A percentile compares a stretch with the other conserved stretches of the same genome.
phyloP scores from a whole-genome alignment of 2,113 vertebrate species.

The Sprattus sprattus region DNA sequence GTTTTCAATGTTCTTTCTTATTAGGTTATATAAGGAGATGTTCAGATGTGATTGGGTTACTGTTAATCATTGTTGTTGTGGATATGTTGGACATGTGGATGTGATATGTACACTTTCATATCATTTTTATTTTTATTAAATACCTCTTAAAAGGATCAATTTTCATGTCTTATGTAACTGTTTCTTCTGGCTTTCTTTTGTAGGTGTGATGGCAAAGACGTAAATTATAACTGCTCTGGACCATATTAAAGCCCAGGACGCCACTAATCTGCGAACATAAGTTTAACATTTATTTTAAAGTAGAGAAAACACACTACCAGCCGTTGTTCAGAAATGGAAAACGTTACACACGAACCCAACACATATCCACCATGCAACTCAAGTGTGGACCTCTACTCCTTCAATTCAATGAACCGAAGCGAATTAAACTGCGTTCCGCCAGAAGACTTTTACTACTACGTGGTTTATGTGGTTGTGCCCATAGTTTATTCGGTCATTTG shows the following conservation, averaged over 20 bases:
- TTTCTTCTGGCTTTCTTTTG: not conserved
- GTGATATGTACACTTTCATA: too few relatives aligned
- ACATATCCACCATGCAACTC: conserved; percentile 59
- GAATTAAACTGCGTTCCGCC: conserved; percentile 61
- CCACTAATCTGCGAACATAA: not conserved
- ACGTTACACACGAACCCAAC: conserved; percentile 42
- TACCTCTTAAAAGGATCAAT: not conserved
- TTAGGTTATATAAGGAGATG: too few relatives aligned
- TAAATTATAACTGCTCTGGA: conserved; percentile 7
- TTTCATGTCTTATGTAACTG: not conserved
- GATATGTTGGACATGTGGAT: too few relatives aligned
- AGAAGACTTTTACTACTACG: conserved; percentile 62
- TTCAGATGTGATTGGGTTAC: too few relatives aligned
- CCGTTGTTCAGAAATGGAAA: conserved; percentile 61
- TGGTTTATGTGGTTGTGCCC: conserved; percentile 78
- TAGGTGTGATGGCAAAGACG: not conserved
- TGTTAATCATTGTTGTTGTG: not conserved
- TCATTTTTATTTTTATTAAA: too few relatives aligned
- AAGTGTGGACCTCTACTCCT: conserved; percentile 58
- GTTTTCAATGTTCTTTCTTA: too few relatives aligned
- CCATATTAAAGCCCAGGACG: conserved; percentile 11
- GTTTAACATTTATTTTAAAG: not conserved
- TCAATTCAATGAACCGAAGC: conserved; percentile 51
- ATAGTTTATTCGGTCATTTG: conserved; percentile 85
- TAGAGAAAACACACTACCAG: not conserved